These are phyloP conservation scores for Drusus annulatus DNA, from an alignment of 1,140 invertebrate species.

Conservation along the genomic window DNA sequence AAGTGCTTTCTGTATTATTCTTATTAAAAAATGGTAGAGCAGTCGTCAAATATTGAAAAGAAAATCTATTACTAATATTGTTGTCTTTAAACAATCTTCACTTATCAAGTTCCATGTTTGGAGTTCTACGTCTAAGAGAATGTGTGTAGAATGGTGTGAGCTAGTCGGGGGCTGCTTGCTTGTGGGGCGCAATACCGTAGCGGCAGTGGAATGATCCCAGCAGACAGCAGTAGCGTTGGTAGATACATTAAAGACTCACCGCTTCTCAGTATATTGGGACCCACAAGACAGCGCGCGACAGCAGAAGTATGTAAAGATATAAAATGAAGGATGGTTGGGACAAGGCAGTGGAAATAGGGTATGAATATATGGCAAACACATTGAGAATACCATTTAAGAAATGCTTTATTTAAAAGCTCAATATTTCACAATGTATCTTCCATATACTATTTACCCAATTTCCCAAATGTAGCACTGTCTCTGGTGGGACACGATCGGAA, in stretches of 20 bases:
- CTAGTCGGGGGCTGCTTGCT: not conserved
- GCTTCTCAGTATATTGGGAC: constrained; percentile 10
- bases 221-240: not conserved
- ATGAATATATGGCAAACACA: constrained; percentile 75
- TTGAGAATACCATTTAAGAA: constrained; percentile 75
- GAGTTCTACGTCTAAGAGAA: not conserved
- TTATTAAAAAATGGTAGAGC: too few relatives aligned
- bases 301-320: constrained; percentile 31
- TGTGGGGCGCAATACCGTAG: constrained; percentile 7
- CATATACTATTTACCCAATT: constrained; percentile 73
- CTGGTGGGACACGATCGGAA: constrained; percentile 26
- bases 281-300: constrained; percentile 22
- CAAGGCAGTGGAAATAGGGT: constrained; percentile 63
- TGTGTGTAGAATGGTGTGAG: not conserved
- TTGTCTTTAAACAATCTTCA: too few relatives aligned
- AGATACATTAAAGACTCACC: not conserved
- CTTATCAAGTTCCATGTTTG: too few relatives aligned
- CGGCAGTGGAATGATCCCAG: not conserved
- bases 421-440: constrained; percentile 76
- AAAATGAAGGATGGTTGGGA: constrained; percentile 57
- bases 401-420: constrained; percentile 77
- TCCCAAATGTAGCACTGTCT: constrained; percentile 71
- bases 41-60: too few relatives aligned
- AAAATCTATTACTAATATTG: too few relatives aligned
- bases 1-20: too few relatives aligned